phyloP scores from a whole-genome alignment of 2,888 invertebrate genomes.

The Malachius bipustulatus region DNA sequence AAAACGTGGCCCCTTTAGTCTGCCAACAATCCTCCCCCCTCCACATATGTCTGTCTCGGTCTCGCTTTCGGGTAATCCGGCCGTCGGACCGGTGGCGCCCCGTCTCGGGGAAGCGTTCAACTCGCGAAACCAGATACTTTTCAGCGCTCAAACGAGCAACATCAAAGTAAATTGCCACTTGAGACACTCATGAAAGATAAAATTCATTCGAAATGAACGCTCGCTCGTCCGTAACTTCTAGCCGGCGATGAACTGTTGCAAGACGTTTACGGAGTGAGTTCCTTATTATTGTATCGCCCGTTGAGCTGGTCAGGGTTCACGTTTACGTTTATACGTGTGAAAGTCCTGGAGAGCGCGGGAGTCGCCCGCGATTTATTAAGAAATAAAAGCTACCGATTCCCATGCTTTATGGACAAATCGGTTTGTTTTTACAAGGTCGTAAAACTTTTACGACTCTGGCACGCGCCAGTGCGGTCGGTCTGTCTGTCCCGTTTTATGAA shows the following conservation, averaged over 20 bases:
- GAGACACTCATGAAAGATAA: constrained; percentile 32
- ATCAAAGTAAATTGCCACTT: constrained; percentile 37
- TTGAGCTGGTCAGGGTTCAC: too few relatives aligned
- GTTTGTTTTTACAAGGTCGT: constrained; percentile 25
- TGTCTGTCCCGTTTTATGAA: constrained; percentile 25
- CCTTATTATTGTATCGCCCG: too few relatives aligned
- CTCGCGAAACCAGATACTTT: constrained; percentile 39
- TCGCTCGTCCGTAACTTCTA: too few relatives aligned
- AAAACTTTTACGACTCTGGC: constrained; percentile 29
- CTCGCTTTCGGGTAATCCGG: constrained; percentile 21
- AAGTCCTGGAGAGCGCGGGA: too few relatives aligned
- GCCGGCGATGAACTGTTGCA: too few relatives aligned
- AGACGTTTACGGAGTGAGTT: too few relatives aligned
- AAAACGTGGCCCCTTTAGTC: constrained; percentile 35
- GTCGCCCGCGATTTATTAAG: too few relatives aligned
- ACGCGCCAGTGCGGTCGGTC: constrained; percentile 19
- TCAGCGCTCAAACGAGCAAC: constrained; percentile 44
- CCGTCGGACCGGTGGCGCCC: constrained; percentile 34
- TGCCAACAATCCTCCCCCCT: constrained; percentile 27
- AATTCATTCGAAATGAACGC: constrained; percentile 32
- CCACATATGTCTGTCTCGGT: constrained; percentile 24
- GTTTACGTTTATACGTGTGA: too few relatives aligned
- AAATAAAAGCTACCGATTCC: constrained; percentile 23
- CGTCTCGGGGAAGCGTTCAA: constrained; percentile 38
- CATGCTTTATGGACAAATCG: constrained; percentile 27